A percentile compares a stretch with the other conserved stretches of the same genome.
phyloP scores from a whole-genome alignment of 2,113 vertebrate species.

The Rhinopithecus roxellana region DNA sequence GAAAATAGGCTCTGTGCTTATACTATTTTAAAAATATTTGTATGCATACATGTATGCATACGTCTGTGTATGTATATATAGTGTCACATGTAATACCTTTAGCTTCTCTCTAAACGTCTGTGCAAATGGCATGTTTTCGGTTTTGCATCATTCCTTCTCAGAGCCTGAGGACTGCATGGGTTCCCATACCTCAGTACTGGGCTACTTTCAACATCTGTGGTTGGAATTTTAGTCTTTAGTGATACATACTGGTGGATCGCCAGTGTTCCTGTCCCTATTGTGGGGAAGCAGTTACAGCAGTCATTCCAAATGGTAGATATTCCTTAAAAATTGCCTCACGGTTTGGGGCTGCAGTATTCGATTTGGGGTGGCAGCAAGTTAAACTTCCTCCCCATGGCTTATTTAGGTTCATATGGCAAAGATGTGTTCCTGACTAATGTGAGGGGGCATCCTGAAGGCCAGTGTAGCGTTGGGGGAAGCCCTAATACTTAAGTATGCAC shows the following conservation, averaged over 20 bases:
- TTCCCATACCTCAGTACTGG: background rate
- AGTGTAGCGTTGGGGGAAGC: too few species aligned
- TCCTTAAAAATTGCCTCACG: background rate
- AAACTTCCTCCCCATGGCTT: background rate
- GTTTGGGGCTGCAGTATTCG: background rate
- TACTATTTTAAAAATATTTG: background rate
- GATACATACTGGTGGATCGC: background rate
- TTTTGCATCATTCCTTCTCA: background rate
- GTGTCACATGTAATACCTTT: background rate
- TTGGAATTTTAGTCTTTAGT: background rate
- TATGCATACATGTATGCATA: background rate
- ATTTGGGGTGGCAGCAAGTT: background rate
- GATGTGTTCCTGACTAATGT: background rate
- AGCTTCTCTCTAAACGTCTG: background rate
- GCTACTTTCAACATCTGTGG: background rate
- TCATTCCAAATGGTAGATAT: background rate
- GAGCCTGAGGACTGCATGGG: background rate
- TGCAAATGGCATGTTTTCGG: fast-evolving
- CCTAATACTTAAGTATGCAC: background rate
- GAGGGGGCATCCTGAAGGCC: background rate
- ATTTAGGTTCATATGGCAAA: background rate
- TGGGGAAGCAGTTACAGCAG: background rate
- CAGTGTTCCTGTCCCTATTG: background rate
- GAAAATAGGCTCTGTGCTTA: background rate
- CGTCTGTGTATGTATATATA: background rate